Conservation (phyloP, 2,797 vertebrate species). For the Sciurus carolinensis region DNA sequence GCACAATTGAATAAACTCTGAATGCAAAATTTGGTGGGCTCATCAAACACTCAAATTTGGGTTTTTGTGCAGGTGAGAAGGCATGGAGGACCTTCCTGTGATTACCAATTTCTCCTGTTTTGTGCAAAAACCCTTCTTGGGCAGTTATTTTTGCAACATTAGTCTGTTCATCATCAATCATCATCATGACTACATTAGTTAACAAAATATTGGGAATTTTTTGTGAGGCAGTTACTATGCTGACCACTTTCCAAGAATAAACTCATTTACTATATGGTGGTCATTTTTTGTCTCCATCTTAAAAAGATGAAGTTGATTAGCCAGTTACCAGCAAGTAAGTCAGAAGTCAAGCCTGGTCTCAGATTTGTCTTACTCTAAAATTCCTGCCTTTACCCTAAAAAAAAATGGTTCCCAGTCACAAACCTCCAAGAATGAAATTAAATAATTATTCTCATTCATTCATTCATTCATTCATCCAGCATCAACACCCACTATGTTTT, state of each 20-base stretch:
- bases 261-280: not conserved
- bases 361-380: not conserved
- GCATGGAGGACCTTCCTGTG: not conserved
- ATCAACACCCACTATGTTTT: not conserved
- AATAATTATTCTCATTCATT: not conserved
- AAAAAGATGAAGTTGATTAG: not conserved
- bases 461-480: not conserved
- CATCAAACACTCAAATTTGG: not conserved
- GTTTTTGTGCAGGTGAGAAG: too few species aligned
- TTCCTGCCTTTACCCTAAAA: not conserved
- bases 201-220: not conserved
- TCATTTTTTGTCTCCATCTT: not conserved
- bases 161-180: not conserved
- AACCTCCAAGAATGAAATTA: not conserved
- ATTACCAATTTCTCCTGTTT: not conserved
- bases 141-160: not conserved
- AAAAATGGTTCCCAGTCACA: not conserved
- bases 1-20: not conserved
- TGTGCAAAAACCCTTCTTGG: not conserved
- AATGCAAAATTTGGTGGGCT: not conserved
- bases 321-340: slow-evolving; percentile 1
- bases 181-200: not conserved
- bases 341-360: not conserved
- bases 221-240: not conserved
- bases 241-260: slow-evolving; percentile 20